Evolutionary conservation across 2,113 vertebrate species (phyloP), one percentile per base, ranked within the genome.

Genomic region (Rhabdomys dilectus): DNA sequence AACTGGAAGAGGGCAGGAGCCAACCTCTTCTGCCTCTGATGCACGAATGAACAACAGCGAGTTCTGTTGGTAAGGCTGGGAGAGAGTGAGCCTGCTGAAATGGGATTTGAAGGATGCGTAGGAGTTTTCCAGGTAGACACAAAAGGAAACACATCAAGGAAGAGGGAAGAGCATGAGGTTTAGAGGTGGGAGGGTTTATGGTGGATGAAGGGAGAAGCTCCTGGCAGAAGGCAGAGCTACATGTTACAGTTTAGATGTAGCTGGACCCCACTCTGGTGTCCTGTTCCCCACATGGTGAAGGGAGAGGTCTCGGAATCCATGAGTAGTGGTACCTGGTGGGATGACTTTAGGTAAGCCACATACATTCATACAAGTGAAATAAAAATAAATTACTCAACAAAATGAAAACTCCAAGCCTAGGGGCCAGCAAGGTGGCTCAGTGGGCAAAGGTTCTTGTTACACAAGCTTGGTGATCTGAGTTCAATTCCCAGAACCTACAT

Each of bases 31-130:
- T 42, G 45, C 34, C 26, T 31, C 64, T 58, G 76, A 56, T 48
- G 21, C 42, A 4, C 0, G 1, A 36, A 58, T 24, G 19, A 68
- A 26, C 84, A 64, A n/a, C 0, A 0, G 31, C 51, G 13, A 45
- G 80, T 85, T 96, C 90, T 91, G 76, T 64, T 91, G 42, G 24
- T 58, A 36, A 64, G n/a, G 34, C 53, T 51, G n/a, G 22, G 48
- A 42, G 58, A 81, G 70, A 60, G 73, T 34, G 77, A 45, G 66
- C 22, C 26, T 2, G 12, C 45, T 42, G 77, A 77, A 16, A 13
- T 53, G 39, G 81, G 48, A 73, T 53, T 48, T 76, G 95, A 88
- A 78, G 62, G 45, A 39, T 39, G 45, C 7, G 1, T 64, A 62
- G 72, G 87, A 36, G n/a, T 82, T 85, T 34, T 11, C 60, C 15